phyloP scores from a whole-genome alignment of 2,797 vertebrate species.

The Poecilia velifera region DNA sequence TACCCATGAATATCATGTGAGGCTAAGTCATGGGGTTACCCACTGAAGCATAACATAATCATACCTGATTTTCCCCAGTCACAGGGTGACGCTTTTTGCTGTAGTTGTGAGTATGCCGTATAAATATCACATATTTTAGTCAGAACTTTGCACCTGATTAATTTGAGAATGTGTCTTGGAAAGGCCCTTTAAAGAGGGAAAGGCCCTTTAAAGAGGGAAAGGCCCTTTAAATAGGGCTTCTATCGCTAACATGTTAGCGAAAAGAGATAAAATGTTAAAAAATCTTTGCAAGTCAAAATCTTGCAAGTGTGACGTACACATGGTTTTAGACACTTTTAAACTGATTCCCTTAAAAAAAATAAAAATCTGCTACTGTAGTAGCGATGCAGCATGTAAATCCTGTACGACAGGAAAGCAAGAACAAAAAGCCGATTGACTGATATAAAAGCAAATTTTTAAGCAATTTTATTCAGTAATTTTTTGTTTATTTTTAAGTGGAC shows the following conservation, averaged over 20 bases:
- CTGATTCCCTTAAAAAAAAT: too few species aligned
- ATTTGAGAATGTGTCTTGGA: not conserved
- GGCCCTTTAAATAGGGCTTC: too few species aligned
- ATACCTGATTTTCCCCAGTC: not conserved
- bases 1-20: not conserved
- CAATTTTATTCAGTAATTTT: too few species aligned
- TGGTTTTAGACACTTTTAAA: not conserved
- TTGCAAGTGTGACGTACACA: not conserved
- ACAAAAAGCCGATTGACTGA: not conserved
- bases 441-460: too few species aligned
- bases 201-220: too few species aligned
- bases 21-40: slow-evolving; percentile 25
- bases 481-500: not conserved
- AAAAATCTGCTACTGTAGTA: not conserved
- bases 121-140: not conserved
- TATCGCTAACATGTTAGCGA: not conserved
- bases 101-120: not conserved
- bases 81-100: not conserved
- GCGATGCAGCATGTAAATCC: not conserved
- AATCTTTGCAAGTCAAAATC: not conserved
- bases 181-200: too few species aligned
- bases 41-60: slow-evolving; percentile 6
- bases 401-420: not conserved
- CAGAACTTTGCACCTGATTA: not conserved
- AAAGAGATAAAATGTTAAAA: not conserved